phyloP scores from a whole-genome alignment of 2,113 vertebrate genomes.

The Climacteris rufus region DNA sequence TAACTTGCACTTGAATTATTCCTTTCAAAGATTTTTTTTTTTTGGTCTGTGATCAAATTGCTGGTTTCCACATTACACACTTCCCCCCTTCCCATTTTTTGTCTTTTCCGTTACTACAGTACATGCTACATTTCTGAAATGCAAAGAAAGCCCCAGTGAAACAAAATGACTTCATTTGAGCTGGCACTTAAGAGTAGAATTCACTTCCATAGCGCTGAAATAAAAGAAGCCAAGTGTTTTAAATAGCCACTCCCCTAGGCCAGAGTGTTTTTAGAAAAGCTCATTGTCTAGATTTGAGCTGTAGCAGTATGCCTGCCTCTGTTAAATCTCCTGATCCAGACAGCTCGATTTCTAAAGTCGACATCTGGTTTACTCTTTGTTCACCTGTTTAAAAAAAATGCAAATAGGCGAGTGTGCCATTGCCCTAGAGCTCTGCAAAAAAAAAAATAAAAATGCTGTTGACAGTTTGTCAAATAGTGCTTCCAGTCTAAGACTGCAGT shows the following conservation, averaged over 20 bases:
- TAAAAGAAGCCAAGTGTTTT: constrained; percentile 89
- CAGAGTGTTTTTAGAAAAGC: constrained; percentile 79
- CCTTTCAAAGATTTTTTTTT: neutral
- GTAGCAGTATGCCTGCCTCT: constrained; percentile 68
- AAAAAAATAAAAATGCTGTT: constrained; percentile 68
- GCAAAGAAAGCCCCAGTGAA: constrained; percentile 68
- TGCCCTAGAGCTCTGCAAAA: constrained; percentile 63
- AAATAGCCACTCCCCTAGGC: constrained; percentile 80
- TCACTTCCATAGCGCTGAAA: constrained; percentile 81
- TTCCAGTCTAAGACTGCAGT: constrained; percentile 78
- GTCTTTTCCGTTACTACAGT: constrained; percentile 16
- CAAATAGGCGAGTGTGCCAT: constrained; percentile 80
- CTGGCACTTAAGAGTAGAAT: constrained; percentile 77
- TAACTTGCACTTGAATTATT: neutral
- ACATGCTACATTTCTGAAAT: constrained; percentile 50
- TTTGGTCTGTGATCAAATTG: neutral
- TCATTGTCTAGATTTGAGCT: constrained; percentile 79
- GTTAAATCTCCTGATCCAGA: constrained; percentile 73
- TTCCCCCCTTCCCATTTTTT: neutral
- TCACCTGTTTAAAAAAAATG: constrained; percentile 82
- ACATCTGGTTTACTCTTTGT: constrained; percentile 85
- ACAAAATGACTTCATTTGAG: constrained; percentile 81
- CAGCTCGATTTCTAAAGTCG: constrained; percentile 77
- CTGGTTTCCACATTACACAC: neutral
- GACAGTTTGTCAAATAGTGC: constrained; percentile 82